Conservation (phyloP, 2,888 invertebrate genomes). For the Heliothis peltigera region DNA sequence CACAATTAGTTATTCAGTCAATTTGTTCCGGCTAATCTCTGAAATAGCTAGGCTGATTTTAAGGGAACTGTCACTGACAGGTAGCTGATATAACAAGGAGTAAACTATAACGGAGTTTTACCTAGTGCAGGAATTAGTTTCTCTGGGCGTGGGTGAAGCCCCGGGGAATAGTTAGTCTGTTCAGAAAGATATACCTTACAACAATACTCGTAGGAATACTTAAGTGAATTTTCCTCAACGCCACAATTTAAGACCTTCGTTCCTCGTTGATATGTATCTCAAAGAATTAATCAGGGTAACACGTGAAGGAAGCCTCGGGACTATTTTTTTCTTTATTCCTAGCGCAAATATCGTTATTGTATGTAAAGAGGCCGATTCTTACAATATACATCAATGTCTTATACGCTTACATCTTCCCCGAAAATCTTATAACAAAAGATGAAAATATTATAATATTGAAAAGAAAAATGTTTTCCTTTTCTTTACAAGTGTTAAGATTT, state of each 20-base stretch:
- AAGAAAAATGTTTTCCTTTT: constrained; percentile 42
- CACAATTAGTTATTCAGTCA: too few relatives aligned
- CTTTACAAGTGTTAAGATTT: constrained; percentile 13
- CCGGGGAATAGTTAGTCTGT: too few relatives aligned
- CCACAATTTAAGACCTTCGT: constrained; percentile 47
- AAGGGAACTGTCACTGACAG: too few relatives aligned
- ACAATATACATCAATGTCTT: constrained; percentile 53
- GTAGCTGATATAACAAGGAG: too few relatives aligned
- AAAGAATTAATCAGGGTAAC: constrained; percentile 57
- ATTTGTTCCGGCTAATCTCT: too few relatives aligned
- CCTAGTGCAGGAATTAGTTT: too few relatives aligned
- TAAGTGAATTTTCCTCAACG: constrained; percentile 32
- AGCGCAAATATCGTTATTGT: constrained; percentile 53
- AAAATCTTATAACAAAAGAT: constrained; percentile 53
- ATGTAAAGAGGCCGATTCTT: constrained; percentile 53
- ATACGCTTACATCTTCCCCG: constrained; percentile 43
- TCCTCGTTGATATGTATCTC: constrained; percentile 48
- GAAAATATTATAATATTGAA: constrained; percentile 46
- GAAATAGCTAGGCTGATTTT: too few relatives aligned
- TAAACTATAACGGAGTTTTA: too few relatives aligned
- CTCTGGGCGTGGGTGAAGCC: too few relatives aligned
- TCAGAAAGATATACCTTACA: constrained; percentile 29
- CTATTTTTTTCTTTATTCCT: constrained; percentile 48
- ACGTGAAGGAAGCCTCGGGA: constrained; percentile 36
- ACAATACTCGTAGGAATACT: constrained; percentile 27